These are phyloP conservation scores for Hylaeus anthracinus DNA, from an alignment of 1,140 invertebrate species.

Conservation along the genomic window DNA sequence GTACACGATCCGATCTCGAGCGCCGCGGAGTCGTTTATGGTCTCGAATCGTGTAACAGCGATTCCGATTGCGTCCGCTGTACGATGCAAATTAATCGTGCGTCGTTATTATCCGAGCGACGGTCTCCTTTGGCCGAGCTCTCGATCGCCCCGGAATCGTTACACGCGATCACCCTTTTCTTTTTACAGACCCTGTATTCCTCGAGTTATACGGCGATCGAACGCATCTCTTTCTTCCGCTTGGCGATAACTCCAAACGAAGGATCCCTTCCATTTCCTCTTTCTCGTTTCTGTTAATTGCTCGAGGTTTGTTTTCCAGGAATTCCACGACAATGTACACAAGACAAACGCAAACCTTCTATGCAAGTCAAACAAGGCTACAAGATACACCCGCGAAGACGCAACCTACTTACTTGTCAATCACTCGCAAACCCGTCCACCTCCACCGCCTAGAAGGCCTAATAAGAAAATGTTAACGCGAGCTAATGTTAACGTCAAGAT, in stretches of 20 bases:
- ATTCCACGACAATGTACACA: not conserved
- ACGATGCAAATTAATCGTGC: slow-evolving; percentile 71
- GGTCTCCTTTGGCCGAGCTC: slow-evolving; percentile 3
- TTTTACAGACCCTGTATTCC: not conserved
- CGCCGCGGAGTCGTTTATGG: slow-evolving; percentile 47
- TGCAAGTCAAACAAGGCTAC: too few relatives aligned
- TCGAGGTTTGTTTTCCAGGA: not conserved
- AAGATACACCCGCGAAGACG: too few relatives aligned
- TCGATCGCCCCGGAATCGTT: slow-evolving; percentile 13
- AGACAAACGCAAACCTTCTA: too few relatives aligned
- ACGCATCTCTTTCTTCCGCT: not conserved
- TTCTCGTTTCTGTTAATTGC: slow-evolving; percentile 13
- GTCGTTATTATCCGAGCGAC: slow-evolving; percentile 53
- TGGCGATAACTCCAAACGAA: slow-evolving; percentile 1
- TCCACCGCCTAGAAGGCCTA: too few relatives aligned
- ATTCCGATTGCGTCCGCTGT: slow-evolving; percentile 58
- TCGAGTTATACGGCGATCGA: slow-evolving; percentile 1
- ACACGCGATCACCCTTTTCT: not conserved
- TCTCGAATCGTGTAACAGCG: slow-evolving; percentile 61
- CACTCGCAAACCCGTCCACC: too few relatives aligned
- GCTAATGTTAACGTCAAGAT: too few relatives aligned
- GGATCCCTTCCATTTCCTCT: not conserved
- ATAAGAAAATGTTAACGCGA: too few relatives aligned
- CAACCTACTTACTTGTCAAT: too few relatives aligned
- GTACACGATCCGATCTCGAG: slow-evolving; percentile 54